Conservation (phyloP, 2,888 invertebrate genomes). For the Erebia ligea region DNA sequence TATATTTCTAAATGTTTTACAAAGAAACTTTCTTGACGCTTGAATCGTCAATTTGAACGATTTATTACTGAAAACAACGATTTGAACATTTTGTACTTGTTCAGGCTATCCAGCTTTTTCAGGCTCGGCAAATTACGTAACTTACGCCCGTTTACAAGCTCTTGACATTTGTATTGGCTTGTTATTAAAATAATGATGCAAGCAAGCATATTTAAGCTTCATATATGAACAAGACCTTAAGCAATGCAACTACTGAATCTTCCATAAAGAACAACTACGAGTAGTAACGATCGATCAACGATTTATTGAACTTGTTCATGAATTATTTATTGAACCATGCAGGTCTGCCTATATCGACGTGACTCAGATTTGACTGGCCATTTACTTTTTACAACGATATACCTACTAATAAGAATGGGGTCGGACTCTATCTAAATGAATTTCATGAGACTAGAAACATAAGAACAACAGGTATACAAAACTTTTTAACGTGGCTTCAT, state of each 20-base stretch:
- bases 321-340: not conserved
- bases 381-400: not conserved
- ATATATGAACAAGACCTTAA: constrained; percentile 29
- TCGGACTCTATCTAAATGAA: not conserved
- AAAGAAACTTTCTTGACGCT: not conserved
- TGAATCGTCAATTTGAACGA: not conserved
- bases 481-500: too few species aligned
- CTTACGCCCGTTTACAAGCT: constrained; percentile 63
- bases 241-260: constrained; percentile 31
- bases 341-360: not conserved
- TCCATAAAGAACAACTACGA: constrained; percentile 25
- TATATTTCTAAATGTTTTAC: too few species aligned
- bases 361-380: not conserved
- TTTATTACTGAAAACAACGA: constrained; percentile 14
- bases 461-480: too few species aligned
- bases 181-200: constrained; percentile 57
- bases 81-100: not conserved
- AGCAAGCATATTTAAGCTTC: constrained; percentile 48
- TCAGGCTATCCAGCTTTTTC: constrained; percentile 12
- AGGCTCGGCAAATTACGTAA: constrained; percentile 39
- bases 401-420: not conserved
- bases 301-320: constrained; percentile 19
- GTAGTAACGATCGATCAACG: constrained; percentile 20
- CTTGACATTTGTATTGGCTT: constrained; percentile 56
- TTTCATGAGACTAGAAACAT: too few species aligned